Evolutionary conservation across 2,797 vertebrate species (phyloP).

Genomic region (Premnoplex brunnescens): DNA sequence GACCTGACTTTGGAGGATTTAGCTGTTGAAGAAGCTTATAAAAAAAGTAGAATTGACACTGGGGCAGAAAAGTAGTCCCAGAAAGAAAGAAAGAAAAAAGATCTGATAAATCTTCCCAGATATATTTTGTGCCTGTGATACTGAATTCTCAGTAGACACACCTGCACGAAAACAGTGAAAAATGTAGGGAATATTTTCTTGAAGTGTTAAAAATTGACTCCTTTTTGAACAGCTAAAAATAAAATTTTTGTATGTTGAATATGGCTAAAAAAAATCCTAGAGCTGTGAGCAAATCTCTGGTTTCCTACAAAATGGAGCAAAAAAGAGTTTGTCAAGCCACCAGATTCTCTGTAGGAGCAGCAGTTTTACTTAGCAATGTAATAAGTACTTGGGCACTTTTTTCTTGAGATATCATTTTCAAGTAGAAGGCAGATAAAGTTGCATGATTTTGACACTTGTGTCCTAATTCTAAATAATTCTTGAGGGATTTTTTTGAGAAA

Average conservation of each 20-base stretch:
- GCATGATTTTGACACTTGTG: background rate
- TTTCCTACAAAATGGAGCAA: slow-evolving; percentile 11
- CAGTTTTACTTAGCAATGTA: slow-evolving; percentile 7
- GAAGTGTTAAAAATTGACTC: background rate
- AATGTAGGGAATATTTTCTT: background rate
- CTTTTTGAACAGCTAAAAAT: background rate
- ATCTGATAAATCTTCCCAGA: background rate
- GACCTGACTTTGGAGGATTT: slow-evolving; percentile 67
- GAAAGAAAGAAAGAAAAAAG: background rate
- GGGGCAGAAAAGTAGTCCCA: slow-evolving; percentile 12
- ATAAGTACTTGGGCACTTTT: background rate
- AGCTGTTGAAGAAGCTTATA: slow-evolving; percentile 60
- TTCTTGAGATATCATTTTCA: background rate
- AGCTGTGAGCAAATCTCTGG: background rate
- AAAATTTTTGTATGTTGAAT: background rate
- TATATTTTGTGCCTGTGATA: background rate
- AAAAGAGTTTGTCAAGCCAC: background rate
- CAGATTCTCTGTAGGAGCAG: slow-evolving; percentile 1
- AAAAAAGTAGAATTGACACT: slow-evolving; percentile 27
- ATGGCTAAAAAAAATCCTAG: background rate
- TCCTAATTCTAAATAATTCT: slow-evolving; percentile 23
- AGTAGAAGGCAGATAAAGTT: background rate
- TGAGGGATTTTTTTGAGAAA: background rate
- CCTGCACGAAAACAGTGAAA: background rate
- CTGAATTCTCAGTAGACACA: background rate